Percentiles rank a stretch among this genome's conserved stretches.
Evolutionary conservation across 2,113 vertebrate genomes (phyloP).

Genomic region (Circaetus gallicus): DNA sequence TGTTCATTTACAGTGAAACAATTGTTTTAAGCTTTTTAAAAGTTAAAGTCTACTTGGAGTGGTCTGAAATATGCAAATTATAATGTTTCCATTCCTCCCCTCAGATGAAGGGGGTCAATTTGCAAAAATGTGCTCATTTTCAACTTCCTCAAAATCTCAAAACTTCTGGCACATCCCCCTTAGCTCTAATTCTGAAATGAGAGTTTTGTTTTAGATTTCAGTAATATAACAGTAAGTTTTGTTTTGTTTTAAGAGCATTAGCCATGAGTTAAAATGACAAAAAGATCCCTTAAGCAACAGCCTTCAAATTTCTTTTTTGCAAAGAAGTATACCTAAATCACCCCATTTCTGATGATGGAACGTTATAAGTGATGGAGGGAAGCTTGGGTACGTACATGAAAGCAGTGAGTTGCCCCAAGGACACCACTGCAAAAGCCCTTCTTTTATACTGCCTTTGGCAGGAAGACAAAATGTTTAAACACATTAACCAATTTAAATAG

Average conservation of each 20-base stretch:
- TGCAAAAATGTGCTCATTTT: neutral
- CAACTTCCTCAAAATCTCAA: neutral
- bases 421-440: neutral
- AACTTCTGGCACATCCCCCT: neutral
- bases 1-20: neutral
- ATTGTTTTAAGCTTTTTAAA: neutral
- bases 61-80: neutral
- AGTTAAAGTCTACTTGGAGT: neutral
- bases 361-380: neutral
- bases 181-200: neutral
- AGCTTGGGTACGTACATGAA: neutral
- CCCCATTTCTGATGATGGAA: neutral
- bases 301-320: neutral
- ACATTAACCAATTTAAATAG: neutral
- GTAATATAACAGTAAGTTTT: neutral
- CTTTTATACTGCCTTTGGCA: neutral
- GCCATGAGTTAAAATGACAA: neutral
- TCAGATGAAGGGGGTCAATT: neutral
- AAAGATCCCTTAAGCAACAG: neutral
- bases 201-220: neutral
- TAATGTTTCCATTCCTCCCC: neutral
- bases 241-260: neutral
- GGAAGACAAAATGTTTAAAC: neutral
- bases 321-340: neutral
- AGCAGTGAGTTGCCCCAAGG: neutral